Base-by-base conservation (phyloP, 1,140 invertebrate genomes). In the Cydia splendana region DNA sequence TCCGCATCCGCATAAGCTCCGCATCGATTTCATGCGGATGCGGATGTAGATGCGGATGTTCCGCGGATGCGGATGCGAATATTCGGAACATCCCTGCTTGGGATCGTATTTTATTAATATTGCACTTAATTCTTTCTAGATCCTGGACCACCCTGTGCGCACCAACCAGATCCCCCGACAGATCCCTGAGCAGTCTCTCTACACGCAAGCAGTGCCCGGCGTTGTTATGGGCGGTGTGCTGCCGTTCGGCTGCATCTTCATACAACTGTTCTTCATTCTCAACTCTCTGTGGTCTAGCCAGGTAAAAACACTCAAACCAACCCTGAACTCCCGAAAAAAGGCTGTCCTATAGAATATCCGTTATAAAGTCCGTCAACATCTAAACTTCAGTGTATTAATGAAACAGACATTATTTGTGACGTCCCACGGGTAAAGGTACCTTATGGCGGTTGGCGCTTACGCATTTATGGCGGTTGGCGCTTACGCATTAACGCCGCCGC, bases 161-260 rank as follows among this genome's bases (percentile, higher is more conserved):
- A 99, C 99, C 1, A 99, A 99, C 94, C 99, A 99, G 94, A 99
- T 99, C 84, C 99, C 99, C 5, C 94, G 99, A 0, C 98, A 99
- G 93, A 99, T 99, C 84, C 99, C 99, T 0, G 98, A 99, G 83
- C 98, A 99, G 93, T 98, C 98, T 45, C 95, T 99, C 81, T 99
- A 99, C 93, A 99, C 99, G 0, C 98, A 98, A 93, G 96, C 98
- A 0, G 92, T 99, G 77, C 97, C 97, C 28, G 97, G 97, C 28
- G 98, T 99, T 78, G 94, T 99, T 38, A 99, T 99, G 98, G 99
- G 99, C 45, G 99, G 99, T 53, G 98, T 99, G 67, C 93, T 99
- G 80, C 99, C 99, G 6, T 99, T 99, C 93, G 99, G 99, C 57
- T 99, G 99, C 91, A 99, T 99, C 90, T 99, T 99, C 90, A 99